phyloP scores from a whole-genome alignment of 1,140 invertebrate genomes.

The Pseudomyrmex pallidus region DNA sequence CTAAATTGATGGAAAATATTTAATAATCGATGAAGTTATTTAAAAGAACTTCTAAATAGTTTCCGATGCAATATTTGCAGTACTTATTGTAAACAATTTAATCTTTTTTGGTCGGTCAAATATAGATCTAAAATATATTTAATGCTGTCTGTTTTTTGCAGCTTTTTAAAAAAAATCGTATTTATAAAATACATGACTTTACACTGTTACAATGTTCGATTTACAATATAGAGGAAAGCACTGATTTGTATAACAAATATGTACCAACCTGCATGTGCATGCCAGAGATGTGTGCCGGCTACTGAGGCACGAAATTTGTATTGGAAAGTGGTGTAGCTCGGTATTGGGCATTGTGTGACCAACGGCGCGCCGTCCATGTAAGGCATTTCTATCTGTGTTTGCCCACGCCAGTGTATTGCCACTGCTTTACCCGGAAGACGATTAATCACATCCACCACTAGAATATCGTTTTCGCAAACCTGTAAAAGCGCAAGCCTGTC shows the following conservation, averaged over 20 bases:
- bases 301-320: constrained; percentile 91
- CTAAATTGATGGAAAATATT: no score
- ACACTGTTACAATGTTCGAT: no score
- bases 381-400: constrained; percentile 91
- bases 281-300: constrained; percentile 91
- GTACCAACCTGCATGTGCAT: constrained; percentile 88
- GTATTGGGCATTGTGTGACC: constrained; percentile 94
- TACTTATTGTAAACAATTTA: no score
- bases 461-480: constrained; percentile 94
- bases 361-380: constrained; percentile 95
- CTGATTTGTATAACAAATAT: background rate
- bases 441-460: constrained; percentile 94
- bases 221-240: no score
- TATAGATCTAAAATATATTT: no score
- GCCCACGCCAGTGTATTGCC: constrained; percentile 94
- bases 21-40: no score
- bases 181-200: no score
- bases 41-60: no score
- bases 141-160: no score
- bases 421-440: constrained; percentile 89
- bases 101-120: no score
- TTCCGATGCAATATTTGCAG: no score
- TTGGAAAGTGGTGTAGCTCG: constrained; percentile 92
- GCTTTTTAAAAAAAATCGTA: no score
- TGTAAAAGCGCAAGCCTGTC: constrained; percentile 70